Evolutionary conservation across 2,888 invertebrate species (phyloP), one percentile per base, ranked within the genome.

Genomic region (Drosophila limbata): DNA sequence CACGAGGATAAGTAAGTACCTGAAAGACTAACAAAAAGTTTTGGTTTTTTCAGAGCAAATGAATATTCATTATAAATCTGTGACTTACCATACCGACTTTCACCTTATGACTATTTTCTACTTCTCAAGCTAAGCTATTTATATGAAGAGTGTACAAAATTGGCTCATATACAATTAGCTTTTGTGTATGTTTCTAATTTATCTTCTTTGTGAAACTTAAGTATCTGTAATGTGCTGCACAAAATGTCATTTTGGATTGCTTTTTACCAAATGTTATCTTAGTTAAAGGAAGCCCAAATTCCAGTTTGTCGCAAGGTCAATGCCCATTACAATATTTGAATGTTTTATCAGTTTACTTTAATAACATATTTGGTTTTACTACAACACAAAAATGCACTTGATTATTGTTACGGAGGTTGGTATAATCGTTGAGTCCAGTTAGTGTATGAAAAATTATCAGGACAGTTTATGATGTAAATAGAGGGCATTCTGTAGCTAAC

Each of bases 1-100:
- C 17, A 62, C 37, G 13, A 61, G n/a, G 4, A 44, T 17, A n/a
- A 61, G 3, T 13, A 51, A 17, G 28, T 13, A 25, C 25, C 51
- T 61, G 60, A 15, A 44, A 51, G 11, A 17, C 60, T 61, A 9
- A 42, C 9, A 17, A 3, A 4, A 13, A 10, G n/a, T 11, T 40
- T 1, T n/a, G 11, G 0, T 25, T 10, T 37, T 19, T 28, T 8
- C 8, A 4, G 15, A 50, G 3, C 2, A 35, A 35, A 10, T 13
- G 3, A 10, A 2, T 5, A 11, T 15, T 25, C 0, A 28, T 8
- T 28, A 28, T 28, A 28, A 28, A 28, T 0, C 8, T 35, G 35
- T 13, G 11, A 13, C 35, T 4, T 35, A 35, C 35, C 35, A 35
- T 35, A 5, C 51, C 10, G 51, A 44, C 13, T 17, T 35, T 3